Base-by-base conservation (phyloP, 1,140 invertebrate species). In the Eurosta solidaginis region DNA sequence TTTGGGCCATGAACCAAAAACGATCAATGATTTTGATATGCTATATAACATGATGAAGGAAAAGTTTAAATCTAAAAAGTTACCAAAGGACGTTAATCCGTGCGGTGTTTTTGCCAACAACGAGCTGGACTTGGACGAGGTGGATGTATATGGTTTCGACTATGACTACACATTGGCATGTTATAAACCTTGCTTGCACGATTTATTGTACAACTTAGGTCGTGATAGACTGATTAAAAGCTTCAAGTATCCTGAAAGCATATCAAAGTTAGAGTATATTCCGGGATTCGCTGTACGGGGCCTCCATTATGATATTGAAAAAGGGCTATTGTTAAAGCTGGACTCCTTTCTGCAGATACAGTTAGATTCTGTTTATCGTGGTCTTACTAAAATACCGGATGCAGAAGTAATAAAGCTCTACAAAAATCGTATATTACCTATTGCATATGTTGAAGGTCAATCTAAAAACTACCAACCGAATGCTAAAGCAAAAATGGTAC, bases 131-230 rank as follows among this genome's bases (percentile, higher is more conserved):
- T 88, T 99, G 27, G 91, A 93, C 78, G 95, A 98, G 86, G 95
- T 99, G 44, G 92, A 96, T 83, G 96, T 98, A 1, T 99, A 98
- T 91, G 98, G 98, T 20, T 99, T 99, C 90, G 98, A 99, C 90
- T 99, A 99, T 90, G 98, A 99, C 88, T 99, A 99, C 85, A 99
- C 98, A 0, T 88, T 99, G 79, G 97, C 97, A n/a, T 95, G 95
- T 83, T 99, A 99, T 88, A 97, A 96, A 83, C 93, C 94, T 22
- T 92, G 94, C 45, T 89, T 99, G 85, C 96, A 98, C 87, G 92
- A 94, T 84, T 89, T 98, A n/a, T 91, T 99, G 6, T 99, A 98
- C 88, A 94, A 96, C 84, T 90, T 98, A 47, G 97, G 96, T 7
- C 92, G 94, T 81, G 93, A 98, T 82, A 93, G 93, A 85, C 90